These are phyloP conservation scores for chimpanzee (Pan troglodytes) DNA, from an alignment of 2,113 vertebrate species.

Conservation along the genomic window DNA sequence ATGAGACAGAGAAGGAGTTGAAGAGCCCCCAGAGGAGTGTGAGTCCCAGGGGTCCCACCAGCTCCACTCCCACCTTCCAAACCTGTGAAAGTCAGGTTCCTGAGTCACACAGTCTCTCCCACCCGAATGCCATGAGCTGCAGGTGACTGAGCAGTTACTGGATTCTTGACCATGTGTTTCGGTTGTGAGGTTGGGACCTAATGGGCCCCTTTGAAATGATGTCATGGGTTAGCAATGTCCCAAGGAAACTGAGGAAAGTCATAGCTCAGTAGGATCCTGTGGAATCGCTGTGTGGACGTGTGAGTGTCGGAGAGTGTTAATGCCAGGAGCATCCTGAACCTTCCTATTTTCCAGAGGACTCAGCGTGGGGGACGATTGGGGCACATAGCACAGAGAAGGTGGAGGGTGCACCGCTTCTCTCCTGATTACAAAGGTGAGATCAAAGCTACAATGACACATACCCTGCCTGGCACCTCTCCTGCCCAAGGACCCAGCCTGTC, in stretches of 20 bases:
- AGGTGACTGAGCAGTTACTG: not conserved
- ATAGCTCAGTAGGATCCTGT: not conserved
- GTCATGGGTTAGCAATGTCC: not conserved
- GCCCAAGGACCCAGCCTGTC: not conserved
- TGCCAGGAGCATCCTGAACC: fast-evolving
- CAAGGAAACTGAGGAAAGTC: not conserved
- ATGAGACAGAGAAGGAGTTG: no score
- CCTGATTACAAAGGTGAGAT: not conserved
- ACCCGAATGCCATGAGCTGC: not conserved
- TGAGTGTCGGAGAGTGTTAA: not conserved
- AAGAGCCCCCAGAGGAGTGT: no score
- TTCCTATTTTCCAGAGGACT: not conserved
- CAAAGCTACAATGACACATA: not conserved
- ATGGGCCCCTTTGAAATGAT: not conserved
- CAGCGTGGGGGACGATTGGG: not conserved
- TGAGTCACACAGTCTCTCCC: not conserved
- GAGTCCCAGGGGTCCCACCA: no score
- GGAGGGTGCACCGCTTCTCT: fast-evolving
- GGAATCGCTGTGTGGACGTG: not conserved
- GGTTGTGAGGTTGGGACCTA: not conserved
- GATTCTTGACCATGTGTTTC: not conserved
- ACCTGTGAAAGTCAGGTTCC: not conserved
- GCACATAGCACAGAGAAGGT: not conserved
- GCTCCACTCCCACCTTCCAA: not conserved
- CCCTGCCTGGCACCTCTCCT: no score